phyloP scores from a whole-genome alignment of 2,888 invertebrate species.

The Perithous albicinctus region DNA sequence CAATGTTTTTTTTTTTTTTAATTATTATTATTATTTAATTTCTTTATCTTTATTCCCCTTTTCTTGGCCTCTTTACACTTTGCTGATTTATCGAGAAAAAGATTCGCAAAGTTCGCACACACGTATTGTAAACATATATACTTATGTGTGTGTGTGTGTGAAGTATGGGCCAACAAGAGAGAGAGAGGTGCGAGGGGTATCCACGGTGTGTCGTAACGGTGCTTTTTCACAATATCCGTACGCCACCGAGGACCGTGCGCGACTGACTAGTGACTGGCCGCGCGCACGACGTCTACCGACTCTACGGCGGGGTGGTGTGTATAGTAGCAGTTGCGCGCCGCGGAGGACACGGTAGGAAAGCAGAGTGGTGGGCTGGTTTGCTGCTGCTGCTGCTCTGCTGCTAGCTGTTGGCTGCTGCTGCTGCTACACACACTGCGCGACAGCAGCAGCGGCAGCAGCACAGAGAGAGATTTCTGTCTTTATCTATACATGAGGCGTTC shows the following conservation, averaged over 20 bases:
- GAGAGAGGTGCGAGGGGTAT: constrained; percentile 51
- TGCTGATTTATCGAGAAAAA: constrained; percentile 9
- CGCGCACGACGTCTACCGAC: constrained; percentile 69
- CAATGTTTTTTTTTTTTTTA: not conserved
- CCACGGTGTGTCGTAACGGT: constrained; percentile 43
- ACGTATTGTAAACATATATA: constrained; percentile 39
- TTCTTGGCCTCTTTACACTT: constrained; percentile 13
- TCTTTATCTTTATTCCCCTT: constrained; percentile 4
- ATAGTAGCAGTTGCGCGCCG: constrained; percentile 64
- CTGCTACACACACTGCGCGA: constrained; percentile 51
- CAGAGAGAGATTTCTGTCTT: constrained; percentile 35
- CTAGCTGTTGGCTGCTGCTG: too few relatives aligned
- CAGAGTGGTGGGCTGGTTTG: constrained; percentile 52
- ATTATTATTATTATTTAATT: not conserved
- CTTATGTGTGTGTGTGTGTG: not conserved
- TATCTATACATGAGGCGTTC: constrained; percentile 50
- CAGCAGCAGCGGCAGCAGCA: constrained; percentile 30
- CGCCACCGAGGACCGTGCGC: constrained; percentile 77
- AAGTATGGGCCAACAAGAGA: constrained; percentile 28
- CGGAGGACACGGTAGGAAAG: constrained; percentile 61
- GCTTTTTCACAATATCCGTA: constrained; percentile 56
- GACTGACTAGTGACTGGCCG: constrained; percentile 74
- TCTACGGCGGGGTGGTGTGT: constrained; percentile 51
- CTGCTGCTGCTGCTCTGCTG: too few relatives aligned
- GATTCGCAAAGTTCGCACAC: constrained; percentile 20